Evolutionary conservation across 1,140 invertebrate genomes (phyloP).

Genomic region (Aleiodes sp.): DNA sequence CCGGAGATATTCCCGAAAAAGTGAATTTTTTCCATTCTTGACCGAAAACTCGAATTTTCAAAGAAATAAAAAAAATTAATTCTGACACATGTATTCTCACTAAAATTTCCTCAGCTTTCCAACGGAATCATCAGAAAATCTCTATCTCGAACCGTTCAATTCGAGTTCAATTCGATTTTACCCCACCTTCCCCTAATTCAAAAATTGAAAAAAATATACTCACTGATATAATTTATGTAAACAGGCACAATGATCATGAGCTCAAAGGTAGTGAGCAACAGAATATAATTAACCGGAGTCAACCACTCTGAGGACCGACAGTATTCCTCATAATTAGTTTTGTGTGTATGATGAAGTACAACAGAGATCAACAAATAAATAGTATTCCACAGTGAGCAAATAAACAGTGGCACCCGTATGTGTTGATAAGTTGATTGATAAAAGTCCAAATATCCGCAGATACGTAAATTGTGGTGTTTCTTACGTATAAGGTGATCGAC

Average conservation of each 20-base stretch:
- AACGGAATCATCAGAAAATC: too few species aligned
- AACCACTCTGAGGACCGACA: constrained; percentile 68
- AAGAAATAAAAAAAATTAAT: too few species aligned
- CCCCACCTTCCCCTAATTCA: too few species aligned
- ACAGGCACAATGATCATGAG: constrained; percentile 67
- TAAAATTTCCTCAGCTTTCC: too few species aligned
- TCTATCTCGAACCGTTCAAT: background rate
- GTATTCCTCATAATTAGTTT: constrained; percentile 69
- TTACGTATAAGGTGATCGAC: constrained; percentile 69
- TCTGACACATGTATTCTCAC: too few species aligned
- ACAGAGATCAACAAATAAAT: constrained; percentile 69
- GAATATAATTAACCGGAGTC: constrained; percentile 70
- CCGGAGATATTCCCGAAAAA: too few species aligned
- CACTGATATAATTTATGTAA: constrained; percentile 71
- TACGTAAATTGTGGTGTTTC: constrained; percentile 69
- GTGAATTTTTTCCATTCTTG: too few species aligned
- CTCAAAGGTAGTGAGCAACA: constrained; percentile 68
- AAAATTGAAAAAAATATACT: constrained; percentile 49
- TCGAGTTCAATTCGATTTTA: background rate
- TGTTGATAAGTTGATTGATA: constrained; percentile 71
- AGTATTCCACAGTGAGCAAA: constrained; percentile 73
- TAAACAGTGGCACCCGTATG: constrained; percentile 70
- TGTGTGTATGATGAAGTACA: constrained; percentile 72
- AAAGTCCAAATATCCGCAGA: constrained; percentile 75
- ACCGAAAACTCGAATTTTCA: too few species aligned